Base-by-base conservation (phyloP, 2,888 invertebrate species). In the Heliconius sara region DNA sequence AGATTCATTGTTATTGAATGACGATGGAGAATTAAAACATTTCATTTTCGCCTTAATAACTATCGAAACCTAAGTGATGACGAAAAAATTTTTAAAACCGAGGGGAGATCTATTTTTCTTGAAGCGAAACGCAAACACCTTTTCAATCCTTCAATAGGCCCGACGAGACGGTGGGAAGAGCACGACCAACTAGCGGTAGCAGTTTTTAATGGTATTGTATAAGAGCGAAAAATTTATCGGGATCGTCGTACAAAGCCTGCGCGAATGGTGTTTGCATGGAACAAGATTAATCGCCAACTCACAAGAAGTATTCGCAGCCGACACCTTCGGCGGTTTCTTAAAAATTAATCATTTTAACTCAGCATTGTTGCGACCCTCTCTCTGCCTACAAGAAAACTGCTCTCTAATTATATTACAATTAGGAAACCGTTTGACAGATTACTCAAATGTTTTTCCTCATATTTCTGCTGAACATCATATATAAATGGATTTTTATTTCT, bases 321-420 rank as follows among this genome's bases (percentile, higher is more conserved):
- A 87, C 87, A 88, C 86, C 88, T 88, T 88, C 88, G 88, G 87
- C 87, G 89, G 89, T 89, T 90, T 88, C 87, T 88, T 89, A 93
- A 92, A 92, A 93, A 95, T 95, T 94, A 94, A 95, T 95, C 95
- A 95, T 95, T 92, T 93, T 91, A 94, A 92, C 93, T 89, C 93
- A 92, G 92, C 92, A 93, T 94, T 95, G 94, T 95, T 91, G 88
- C 65, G 89, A 87, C 85, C 87, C 90, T 90, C 91, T 91, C 90
- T 90, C 91, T 91, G 91, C 91, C 92, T 16, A 92, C 91, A 92
- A 90, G 90, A 89, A 92, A 91, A 91, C 89, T 91, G 88, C 88
- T 85, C 91, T 90, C 93, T 94, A 94, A 95, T 94, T 94, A 93
- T 93, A 94, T 91, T 91, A 91, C 90, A 93, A 94, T 95, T 94